Evolutionary conservation across 2,797 vertebrate genomes (phyloP).

Genomic region (Falco novaeseelandiae): DNA sequence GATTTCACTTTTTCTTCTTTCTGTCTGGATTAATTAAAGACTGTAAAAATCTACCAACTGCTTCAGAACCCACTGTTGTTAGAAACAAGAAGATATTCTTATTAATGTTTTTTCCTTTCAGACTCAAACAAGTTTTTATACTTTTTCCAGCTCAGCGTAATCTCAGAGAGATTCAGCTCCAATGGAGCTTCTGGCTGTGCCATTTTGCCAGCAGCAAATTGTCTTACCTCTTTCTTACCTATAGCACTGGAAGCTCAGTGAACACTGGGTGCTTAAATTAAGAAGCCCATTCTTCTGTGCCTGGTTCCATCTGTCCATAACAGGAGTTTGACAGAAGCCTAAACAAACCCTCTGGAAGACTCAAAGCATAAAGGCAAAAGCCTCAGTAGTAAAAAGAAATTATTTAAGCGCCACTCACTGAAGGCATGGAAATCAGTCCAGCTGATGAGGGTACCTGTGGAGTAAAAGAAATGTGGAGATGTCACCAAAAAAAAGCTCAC

Average conservation of each 20-base stretch:
- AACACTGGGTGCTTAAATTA: neutral
- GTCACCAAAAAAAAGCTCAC: neutral
- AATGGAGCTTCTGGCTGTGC: neutral
- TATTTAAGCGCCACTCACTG: neutral
- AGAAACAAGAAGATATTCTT: neutral
- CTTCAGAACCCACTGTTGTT: neutral
- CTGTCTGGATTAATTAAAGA: neutral
- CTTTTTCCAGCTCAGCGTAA: neutral
- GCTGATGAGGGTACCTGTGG: neutral
- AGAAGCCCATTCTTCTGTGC: neutral
- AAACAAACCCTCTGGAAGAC: neutral
- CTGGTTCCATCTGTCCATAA: neutral
- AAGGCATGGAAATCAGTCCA: neutral
- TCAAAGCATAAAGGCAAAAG: neutral
- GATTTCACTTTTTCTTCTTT: neutral
- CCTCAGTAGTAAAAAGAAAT: neutral
- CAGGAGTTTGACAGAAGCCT: neutral
- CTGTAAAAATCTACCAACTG: neutral
- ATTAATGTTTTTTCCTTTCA: neutral
- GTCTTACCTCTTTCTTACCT: neutral
- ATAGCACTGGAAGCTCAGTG: neutral
- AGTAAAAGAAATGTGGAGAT: neutral
- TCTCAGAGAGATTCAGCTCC: neutral
- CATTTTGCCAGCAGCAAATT: neutral
- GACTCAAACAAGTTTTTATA: neutral